A percentile compares a stretch with the other conserved stretches of the same genome.
phyloP scores from a whole-genome alignment of 35 echinoderm and acorn worm species.

The Heliocidaris tuberculata region DNA sequence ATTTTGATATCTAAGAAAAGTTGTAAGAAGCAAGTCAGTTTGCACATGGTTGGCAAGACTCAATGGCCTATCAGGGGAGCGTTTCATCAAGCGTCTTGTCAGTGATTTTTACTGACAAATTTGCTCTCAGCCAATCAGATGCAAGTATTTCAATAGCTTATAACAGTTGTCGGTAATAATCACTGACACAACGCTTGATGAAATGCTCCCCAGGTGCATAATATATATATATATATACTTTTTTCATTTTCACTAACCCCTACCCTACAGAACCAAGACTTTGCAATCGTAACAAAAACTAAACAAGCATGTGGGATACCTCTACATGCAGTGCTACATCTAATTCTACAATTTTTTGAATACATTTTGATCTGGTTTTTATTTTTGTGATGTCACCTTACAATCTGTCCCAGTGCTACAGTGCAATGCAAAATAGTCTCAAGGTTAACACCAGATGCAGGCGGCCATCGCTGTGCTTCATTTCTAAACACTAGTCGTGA shows the following conservation, averaged over 20 bases:
- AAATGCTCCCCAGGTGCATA: no score
- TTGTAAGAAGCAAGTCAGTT: not conserved
- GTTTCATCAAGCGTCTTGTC: no score
- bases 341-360: not conserved
- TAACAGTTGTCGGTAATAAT: no score
- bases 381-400: not conserved
- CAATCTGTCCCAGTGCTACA: not conserved
- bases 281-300: not conserved
- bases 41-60: not conserved
- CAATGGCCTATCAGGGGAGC: not conserved
- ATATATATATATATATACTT: no score
- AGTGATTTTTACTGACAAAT: no score
- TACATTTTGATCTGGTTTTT: slow-evolving; percentile 18
- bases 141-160: no score
- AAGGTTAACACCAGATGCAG: not conserved
- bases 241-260: not conserved
- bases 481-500: not conserved
- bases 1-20: not conserved
- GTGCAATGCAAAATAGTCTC: not conserved
- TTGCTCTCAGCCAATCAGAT: no score
- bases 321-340: not conserved
- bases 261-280: not conserved
- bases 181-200: no score
- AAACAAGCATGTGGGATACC: not conserved
- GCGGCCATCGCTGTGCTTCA: not conserved